These are phyloP conservation scores for Alca torda DNA, from an alignment of 2,797 vertebrate genomes.

Conservation along the genomic window DNA sequence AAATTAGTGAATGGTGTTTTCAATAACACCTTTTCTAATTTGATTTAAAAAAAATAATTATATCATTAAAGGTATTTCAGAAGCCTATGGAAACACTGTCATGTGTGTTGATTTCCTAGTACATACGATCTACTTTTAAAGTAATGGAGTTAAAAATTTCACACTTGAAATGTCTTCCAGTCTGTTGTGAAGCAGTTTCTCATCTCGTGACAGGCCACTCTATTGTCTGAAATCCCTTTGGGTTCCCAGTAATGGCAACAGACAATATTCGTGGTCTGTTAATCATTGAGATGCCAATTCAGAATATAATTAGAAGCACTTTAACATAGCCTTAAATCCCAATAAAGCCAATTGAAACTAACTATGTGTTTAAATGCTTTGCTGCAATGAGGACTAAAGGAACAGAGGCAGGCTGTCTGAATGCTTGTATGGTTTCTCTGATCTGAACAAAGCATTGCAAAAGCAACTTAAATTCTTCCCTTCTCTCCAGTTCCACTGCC, in stretches of 20 bases:
- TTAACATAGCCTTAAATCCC: neutral
- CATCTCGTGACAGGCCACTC: neutral
- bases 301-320: neutral
- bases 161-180: neutral
- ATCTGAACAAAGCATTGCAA: neutral
- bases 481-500: fast-evolving
- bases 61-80: neutral
- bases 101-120: neutral
- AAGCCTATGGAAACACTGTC: neutral
- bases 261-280: neutral
- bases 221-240: neutral
- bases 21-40: neutral
- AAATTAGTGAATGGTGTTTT: neutral
- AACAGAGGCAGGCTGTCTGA: neutral
- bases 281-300: neutral
- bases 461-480: neutral
- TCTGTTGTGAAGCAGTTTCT: neutral
- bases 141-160: neutral
- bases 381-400: neutral
- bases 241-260: neutral
- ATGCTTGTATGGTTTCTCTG: neutral
- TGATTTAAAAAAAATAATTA: neutral
- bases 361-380: neutral
- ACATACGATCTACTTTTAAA: neutral
- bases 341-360: neutral